Conservation (phyloP, 2,113 vertebrate genomes). For the Hirundichthys speculiger region DNA sequence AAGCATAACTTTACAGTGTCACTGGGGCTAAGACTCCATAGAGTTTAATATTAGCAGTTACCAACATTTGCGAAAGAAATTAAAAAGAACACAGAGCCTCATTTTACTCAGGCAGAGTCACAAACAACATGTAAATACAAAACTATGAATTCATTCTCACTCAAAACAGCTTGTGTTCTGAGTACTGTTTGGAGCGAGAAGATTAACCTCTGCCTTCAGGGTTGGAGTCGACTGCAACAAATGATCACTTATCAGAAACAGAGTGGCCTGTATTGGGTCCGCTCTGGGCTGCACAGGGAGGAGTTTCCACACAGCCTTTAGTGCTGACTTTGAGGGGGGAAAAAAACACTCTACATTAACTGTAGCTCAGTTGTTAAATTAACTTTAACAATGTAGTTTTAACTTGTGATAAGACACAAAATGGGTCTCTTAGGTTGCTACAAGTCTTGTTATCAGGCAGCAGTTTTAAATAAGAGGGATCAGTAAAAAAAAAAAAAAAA, state of each 20-base stretch:
- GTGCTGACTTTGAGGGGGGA: background rate
- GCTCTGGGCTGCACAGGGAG: slow-evolving; percentile 17
- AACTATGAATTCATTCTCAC: slow-evolving; percentile 14
- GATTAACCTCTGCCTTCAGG: slow-evolving; percentile 26
- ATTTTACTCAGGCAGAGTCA: background rate
- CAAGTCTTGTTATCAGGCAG: background rate
- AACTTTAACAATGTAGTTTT: too few species aligned
- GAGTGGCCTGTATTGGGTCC: slow-evolving; percentile 32
- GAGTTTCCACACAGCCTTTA: slow-evolving; percentile 3
- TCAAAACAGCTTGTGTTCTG: slow-evolving; percentile 29
- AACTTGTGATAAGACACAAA: too few species aligned
- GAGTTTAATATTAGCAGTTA: too few species aligned
- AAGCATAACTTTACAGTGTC: too few species aligned
- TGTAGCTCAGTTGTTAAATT: background rate
- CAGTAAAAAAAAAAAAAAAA: slow-evolving; percentile 7
- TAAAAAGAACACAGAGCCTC: too few species aligned
- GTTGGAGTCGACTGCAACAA: slow-evolving; percentile 37
- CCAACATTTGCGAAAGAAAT: too few species aligned
- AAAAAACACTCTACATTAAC: background rate
- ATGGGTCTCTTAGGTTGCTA: background rate
- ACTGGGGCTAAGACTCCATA: too few species aligned
- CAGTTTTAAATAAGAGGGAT: background rate
- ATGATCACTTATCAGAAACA: slow-evolving; percentile 61
- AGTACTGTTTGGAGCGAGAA: slow-evolving; percentile 12
- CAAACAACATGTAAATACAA: background rate